Percentiles rank a stretch among this genome's conserved stretches.
phyloP scores from a whole-genome alignment of 2,797 vertebrate species.

The Clarias platycephalus region DNA sequence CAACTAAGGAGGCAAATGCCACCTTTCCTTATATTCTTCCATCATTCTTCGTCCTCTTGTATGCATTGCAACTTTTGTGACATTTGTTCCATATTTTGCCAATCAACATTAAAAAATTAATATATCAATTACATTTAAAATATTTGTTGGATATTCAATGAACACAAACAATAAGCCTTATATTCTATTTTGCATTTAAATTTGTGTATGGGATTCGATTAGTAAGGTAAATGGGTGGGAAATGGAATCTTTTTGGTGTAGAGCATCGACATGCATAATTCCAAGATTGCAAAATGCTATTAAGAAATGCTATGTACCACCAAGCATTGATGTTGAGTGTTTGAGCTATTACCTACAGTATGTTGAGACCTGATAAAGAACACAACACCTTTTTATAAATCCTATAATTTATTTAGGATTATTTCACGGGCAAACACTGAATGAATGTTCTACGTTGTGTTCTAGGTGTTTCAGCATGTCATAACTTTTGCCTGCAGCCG shows the following conservation, averaged over 20 bases:
- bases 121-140: neutral
- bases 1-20: neutral
- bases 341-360: constrained; percentile 8
- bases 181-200: neutral
- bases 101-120: neutral
- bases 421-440: too few relatives aligned
- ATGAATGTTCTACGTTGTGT: constrained; percentile 10
- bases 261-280: neutral
- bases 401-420: constrained; percentile 21
- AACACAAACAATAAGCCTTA: neutral
- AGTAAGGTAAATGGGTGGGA: neutral
- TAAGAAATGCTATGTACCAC: constrained; percentile 1
- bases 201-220: neutral
- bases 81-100: neutral
- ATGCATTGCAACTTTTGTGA: constrained; percentile 1
- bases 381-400: constrained; percentile 5
- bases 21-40: neutral
- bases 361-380: constrained; percentile 6
- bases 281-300: neutral
- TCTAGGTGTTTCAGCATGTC: neutral
- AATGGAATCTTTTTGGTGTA: neutral
- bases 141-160: neutral
- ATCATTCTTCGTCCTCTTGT: neutral
- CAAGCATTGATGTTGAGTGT: neutral
- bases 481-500: constrained; percentile 1